A percentile compares a stretch with the other conserved stretches of the same genome.
phyloP scores from a whole-genome alignment of 2,888 invertebrate species.

The Helicoverpa assulta region DNA sequence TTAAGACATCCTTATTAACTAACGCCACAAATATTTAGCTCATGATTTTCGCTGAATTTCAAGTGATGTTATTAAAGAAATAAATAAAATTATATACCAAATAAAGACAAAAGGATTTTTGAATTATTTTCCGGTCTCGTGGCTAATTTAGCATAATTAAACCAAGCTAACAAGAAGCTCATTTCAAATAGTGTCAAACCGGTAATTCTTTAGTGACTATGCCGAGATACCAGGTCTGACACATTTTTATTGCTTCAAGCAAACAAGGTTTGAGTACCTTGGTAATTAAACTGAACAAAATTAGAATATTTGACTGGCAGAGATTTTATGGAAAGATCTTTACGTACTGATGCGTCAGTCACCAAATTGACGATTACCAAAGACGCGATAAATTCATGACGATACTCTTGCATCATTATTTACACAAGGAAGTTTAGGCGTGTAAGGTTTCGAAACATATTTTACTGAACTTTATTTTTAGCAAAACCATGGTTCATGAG shows the following conservation, averaged over 20 bases:
- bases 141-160: constrained; percentile 11
- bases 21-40: constrained; percentile 4
- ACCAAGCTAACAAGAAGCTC: not conserved
- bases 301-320: not conserved
- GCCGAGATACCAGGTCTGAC: not conserved
- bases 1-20: constrained; percentile 1
- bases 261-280: not conserved
- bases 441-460: constrained; percentile 77
- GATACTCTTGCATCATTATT: constrained; percentile 81
- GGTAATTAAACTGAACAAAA: not conserved
- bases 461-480: constrained; percentile 79
- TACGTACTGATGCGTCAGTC: constrained; percentile 58
- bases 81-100: constrained; percentile 19
- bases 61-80: constrained; percentile 23
- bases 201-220: not conserved
- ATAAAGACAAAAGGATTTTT: constrained; percentile 25
- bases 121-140: constrained; percentile 15
- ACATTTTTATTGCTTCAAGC: not conserved
- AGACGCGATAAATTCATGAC: constrained; percentile 59
- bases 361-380: constrained; percentile 63
- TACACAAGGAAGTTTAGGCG: constrained; percentile 80
- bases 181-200: not conserved
- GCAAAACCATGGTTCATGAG: constrained; percentile 73
- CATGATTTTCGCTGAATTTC: constrained; percentile 23
- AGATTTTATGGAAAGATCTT: constrained; percentile 28